A percentile compares a stretch with the other conserved stretches of the same genome.
Conservation (phyloP, 2,113 vertebrate genomes). For the Poeciliopsis prolifica region DNA sequence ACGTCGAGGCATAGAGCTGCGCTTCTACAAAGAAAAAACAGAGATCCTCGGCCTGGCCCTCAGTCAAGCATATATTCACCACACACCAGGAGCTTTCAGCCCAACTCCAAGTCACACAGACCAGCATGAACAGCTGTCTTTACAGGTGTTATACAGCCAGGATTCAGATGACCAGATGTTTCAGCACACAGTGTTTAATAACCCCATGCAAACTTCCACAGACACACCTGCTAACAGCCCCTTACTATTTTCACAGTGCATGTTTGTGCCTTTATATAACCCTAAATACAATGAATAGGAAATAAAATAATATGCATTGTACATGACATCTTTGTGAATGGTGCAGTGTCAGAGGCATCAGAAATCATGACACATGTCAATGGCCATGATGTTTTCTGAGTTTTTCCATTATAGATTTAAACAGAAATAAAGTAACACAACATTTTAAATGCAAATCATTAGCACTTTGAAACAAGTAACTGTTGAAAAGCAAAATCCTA, state of each 20-base stretch:
- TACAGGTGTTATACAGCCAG: slow-evolving; percentile 45
- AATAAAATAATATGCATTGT: neutral
- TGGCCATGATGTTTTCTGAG: neutral
- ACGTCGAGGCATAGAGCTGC: slow-evolving; percentile 65
- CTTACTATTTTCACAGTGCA: slow-evolving; percentile 16
- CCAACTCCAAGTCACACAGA: slow-evolving; percentile 25
- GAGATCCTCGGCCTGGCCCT: slow-evolving; percentile 73
- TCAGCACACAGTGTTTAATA: slow-evolving; percentile 25
- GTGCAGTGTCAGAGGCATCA: neutral
- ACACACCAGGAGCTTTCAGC: slow-evolving; percentile 32
- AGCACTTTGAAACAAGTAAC: slow-evolving; percentile 1
- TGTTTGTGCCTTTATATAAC: slow-evolving; percentile 9
- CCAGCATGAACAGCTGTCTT: slow-evolving; percentile 59
- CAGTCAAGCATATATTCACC: slow-evolving; percentile 67
- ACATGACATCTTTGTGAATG: neutral
- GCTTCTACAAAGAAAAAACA: slow-evolving; percentile 77
- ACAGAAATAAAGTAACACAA: neutral
- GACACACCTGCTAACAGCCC: slow-evolving; percentile 6
- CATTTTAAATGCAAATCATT: neutral
- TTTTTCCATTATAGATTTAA: neutral
- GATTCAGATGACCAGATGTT: slow-evolving; percentile 26
- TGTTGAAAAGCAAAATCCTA: neutral
- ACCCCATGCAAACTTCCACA: slow-evolving; percentile 17
- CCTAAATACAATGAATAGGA: slow-evolving; percentile 26
- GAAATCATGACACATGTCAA: neutral